Conservation (phyloP, 1,140 invertebrate genomes). For the Zaprionus taronus region DNA sequence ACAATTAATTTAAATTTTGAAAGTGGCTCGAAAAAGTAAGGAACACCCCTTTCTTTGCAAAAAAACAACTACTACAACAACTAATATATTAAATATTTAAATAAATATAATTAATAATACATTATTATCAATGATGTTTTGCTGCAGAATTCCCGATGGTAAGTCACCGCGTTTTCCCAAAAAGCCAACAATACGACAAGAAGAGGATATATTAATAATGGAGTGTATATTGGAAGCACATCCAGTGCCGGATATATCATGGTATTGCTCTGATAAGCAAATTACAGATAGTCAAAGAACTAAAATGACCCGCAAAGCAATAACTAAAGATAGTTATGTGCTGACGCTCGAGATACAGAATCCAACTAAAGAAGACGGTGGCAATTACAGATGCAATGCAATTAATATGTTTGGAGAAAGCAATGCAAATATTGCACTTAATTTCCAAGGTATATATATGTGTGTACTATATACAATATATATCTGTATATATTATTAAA, state of each 20-base stretch:
- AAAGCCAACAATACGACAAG: constrained; percentile 98
- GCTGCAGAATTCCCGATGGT: constrained; percentile 94
- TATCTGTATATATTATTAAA: not conserved
- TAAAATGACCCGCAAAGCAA: constrained; percentile 93
- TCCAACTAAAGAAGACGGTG: constrained; percentile 97
- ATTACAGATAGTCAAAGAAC: constrained; percentile 92
- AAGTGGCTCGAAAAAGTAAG: constrained; percentile 94
- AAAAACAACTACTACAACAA: not conserved
- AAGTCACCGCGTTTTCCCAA: constrained; percentile 98
- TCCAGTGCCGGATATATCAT: constrained; percentile 97
- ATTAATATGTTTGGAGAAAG: constrained; percentile 99
- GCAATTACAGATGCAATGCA: constrained; percentile 99
- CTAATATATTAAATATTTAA: no score
- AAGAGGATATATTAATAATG: constrained; percentile 97
- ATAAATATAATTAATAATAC: constrained; percentile 2
- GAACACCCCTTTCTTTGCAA: constrained; percentile 16
- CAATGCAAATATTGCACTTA: constrained; percentile 99
- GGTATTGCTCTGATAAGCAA: constrained; percentile 95
- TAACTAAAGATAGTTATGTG: constrained; percentile 94
- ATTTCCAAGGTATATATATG: constrained; percentile 95
- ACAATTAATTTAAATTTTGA: constrained; percentile 98
- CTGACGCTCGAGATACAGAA: constrained; percentile 96
- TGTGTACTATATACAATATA: not conserved
- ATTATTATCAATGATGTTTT: constrained; percentile 31
- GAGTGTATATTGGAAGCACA: constrained; percentile 97